phyloP scores from a whole-genome alignment of 2,113 vertebrate species.

The Bettongia penicillata region DNA sequence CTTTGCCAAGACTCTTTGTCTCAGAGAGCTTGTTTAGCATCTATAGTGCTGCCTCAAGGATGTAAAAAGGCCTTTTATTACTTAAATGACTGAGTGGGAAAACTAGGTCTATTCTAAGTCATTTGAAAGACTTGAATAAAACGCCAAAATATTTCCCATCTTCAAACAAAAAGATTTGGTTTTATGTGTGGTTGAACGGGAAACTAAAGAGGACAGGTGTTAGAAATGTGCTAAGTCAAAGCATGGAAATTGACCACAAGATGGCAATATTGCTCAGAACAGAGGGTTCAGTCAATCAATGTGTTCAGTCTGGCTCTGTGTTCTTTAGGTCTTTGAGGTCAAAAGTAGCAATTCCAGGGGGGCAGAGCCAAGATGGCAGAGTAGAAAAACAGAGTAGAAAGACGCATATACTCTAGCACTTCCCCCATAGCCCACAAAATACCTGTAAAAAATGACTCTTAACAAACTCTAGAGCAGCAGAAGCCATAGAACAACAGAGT shows the following conservation, averaged over 20 bases:
- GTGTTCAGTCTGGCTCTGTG: neutral
- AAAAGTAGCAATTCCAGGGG: slow-evolving; percentile 39
- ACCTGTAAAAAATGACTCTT: too few relatives aligned
- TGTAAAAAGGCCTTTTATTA: slow-evolving; percentile 67
- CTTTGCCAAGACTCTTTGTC: slow-evolving; percentile 57
- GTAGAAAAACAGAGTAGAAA: too few relatives aligned
- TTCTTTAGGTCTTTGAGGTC: slow-evolving; percentile 43
- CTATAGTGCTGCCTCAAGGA: slow-evolving; percentile 35
- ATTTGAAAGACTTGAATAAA: slow-evolving; percentile 35
- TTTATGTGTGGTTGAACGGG: slow-evolving; percentile 36
- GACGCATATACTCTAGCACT: too few relatives aligned
- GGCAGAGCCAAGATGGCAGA: too few relatives aligned
- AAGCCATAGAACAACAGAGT: too few relatives aligned
- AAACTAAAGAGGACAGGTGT: slow-evolving; percentile 18
- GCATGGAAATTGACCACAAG: slow-evolving; percentile 74
- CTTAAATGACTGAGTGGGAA: slow-evolving; percentile 62
- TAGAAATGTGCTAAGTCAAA: slow-evolving; percentile 54
- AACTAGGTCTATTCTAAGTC: slow-evolving; percentile 6
- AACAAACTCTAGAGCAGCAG: too few relatives aligned
- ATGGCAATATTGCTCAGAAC: slow-evolving; percentile 78
- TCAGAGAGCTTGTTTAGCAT: slow-evolving; percentile 44
- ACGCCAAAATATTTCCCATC: slow-evolving; percentile 45
- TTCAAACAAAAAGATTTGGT: slow-evolving; percentile 43
- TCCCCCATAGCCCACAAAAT: too few relatives aligned
- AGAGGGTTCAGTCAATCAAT: neutral